Percentiles rank a stretch among this genome's conserved stretches.
phyloP scores from a whole-genome alignment of 2,888 invertebrate species.

The Sympetrum striolatum region DNA sequence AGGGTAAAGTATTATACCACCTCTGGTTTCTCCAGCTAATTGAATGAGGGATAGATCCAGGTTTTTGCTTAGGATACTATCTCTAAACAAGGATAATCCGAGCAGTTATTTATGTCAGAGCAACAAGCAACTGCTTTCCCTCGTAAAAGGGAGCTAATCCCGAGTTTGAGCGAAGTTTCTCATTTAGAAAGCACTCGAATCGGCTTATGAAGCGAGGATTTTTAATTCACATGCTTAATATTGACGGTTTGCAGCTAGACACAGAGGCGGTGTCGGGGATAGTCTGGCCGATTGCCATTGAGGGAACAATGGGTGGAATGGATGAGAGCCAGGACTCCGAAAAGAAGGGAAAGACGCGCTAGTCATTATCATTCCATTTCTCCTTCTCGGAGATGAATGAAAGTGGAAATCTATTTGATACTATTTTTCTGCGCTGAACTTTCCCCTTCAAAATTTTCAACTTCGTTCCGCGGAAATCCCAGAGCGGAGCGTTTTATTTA shows the following conservation, averaged over 20 bases:
- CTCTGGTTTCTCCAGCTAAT: too few species aligned
- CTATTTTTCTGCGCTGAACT: not conserved
- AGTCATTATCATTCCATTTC: not conserved
- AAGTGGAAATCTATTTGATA: not conserved
- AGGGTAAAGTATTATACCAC: too few species aligned
- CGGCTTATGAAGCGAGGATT: not conserved
- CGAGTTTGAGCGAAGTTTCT: not conserved
- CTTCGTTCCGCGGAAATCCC: too few species aligned
- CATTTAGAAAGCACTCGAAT: not conserved
- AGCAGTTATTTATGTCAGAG: too few species aligned
- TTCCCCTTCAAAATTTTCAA: too few species aligned
- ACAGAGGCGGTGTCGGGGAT: not conserved
- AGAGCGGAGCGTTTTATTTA: too few species aligned
- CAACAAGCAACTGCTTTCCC: too few species aligned
- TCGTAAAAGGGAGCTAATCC: too few species aligned
- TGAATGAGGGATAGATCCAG: too few species aligned
- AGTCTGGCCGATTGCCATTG: not conserved
- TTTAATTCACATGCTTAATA: slow-evolving; percentile 19
- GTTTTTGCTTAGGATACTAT: too few species aligned
- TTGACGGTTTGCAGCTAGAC: not conserved
- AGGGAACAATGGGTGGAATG: not conserved
- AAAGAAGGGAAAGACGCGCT: not conserved
- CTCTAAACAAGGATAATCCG: too few species aligned
- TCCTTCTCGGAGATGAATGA: not conserved
- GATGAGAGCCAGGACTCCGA: not conserved